Conservation (phyloP, 2,888 invertebrate species). For the Acronicta leporina region DNA sequence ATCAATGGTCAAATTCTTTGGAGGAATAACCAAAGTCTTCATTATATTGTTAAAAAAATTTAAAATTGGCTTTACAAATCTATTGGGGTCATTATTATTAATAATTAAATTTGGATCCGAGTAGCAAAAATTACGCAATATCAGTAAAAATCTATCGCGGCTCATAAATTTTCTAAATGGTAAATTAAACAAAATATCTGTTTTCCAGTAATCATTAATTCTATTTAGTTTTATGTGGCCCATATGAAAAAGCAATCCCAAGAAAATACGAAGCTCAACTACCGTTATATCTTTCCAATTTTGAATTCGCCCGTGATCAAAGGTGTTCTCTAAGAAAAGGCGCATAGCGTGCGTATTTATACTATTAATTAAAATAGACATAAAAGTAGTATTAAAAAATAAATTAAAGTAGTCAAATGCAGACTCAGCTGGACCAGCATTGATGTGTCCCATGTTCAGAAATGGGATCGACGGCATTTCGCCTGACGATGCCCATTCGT, state of each 20-base stretch:
- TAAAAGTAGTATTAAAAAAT: neutral
- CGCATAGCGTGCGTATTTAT: neutral
- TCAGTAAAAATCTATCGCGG: neutral
- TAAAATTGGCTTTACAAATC: slow-evolving; percentile 9
- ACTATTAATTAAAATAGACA: neutral
- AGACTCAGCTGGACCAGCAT: neutral
- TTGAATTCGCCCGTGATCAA: neutral
- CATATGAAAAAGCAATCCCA: neutral
- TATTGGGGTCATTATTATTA: neutral
- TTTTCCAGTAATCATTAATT: neutral
- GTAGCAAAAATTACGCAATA: slow-evolving; percentile 10
- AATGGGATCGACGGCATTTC: neutral
- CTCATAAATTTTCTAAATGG: neutral
- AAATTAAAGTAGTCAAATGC: neutral
- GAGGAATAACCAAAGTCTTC: slow-evolving; percentile 6
- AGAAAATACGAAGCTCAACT: neutral
- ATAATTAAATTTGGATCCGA: neutral
- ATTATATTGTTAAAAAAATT: slow-evolving; percentile 12
- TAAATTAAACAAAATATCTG: neutral
- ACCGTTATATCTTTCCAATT: neutral
- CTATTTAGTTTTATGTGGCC: neutral
- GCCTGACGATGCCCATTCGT: neutral
- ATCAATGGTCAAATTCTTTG: slow-evolving; percentile 10
- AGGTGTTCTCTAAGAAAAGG: neutral
- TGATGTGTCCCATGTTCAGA: neutral